phyloP scores from a whole-genome alignment of 2,113 vertebrate genomes.

The Orientallactaga bullata region DNA sequence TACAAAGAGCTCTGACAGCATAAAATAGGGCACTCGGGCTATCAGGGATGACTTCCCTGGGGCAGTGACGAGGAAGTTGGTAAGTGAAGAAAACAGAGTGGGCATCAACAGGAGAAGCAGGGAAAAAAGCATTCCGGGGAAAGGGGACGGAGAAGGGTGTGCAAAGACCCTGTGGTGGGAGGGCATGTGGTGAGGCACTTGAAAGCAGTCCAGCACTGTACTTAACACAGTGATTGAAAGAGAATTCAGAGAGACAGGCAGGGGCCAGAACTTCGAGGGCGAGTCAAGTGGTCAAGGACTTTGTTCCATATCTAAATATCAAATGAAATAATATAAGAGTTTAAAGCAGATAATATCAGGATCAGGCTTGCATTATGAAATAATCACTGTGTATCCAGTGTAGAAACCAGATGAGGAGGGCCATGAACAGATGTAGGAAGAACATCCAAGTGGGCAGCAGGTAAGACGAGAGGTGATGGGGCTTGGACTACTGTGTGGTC shows the following conservation, averaged over 20 bases:
- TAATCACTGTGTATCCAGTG: not conserved
- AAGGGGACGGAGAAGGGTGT: not conserved
- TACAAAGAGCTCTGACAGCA: slow-evolving; percentile 2
- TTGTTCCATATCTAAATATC: not conserved
- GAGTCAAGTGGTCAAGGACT: not conserved
- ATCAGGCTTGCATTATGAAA: not conserved
- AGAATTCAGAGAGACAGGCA: not conserved
- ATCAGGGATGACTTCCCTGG: not conserved
- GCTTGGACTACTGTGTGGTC: not conserved
- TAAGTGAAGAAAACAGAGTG: not conserved
- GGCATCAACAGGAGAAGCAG: not conserved
- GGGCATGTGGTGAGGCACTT: not conserved
- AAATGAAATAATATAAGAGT: not conserved
- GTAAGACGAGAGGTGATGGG: not conserved
- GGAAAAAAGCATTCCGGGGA: not conserved
- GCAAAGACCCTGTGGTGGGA: slow-evolving; percentile 13
- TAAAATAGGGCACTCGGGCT: not conserved
- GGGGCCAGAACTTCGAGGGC: not conserved
- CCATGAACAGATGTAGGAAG: not conserved
- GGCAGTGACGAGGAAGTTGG: not conserved
- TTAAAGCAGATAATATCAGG: not conserved
- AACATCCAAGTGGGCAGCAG: not conserved
- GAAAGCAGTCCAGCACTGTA: not conserved
- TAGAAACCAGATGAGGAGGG: not conserved
- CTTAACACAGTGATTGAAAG: not conserved